A percentile compares a stretch with the other conserved stretches of the same genome.
Evolutionary conservation across 2,113 vertebrate genomes (phyloP).

Genomic region (Protobothrops flavoviridis): DNA sequence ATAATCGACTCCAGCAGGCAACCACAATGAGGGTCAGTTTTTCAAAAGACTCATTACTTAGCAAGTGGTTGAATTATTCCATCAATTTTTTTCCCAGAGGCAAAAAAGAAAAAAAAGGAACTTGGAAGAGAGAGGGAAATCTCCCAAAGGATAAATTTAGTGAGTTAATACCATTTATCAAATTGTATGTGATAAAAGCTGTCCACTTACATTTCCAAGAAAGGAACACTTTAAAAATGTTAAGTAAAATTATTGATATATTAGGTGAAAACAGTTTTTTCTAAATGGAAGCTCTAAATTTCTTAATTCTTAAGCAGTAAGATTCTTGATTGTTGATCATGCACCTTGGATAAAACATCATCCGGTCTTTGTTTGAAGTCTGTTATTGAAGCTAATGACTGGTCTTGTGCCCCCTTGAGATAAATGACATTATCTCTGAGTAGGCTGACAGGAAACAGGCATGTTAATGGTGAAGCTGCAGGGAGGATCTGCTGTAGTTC

Average conservation of each 20-base stretch:
- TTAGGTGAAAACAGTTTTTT: slow-evolving; percentile 42
- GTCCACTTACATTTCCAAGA: slow-evolving; percentile 44
- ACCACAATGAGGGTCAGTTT: slow-evolving; percentile 60
- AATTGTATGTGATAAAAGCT: slow-evolving; percentile 58
- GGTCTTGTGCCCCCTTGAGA: slow-evolving; percentile 79
- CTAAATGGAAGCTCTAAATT: slow-evolving; percentile 51
- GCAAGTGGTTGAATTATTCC: slow-evolving; percentile 63
- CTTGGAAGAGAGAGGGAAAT: neutral
- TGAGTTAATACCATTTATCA: slow-evolving; percentile 58
- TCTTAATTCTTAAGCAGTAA: slow-evolving; percentile 57
- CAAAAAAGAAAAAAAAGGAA: neutral
- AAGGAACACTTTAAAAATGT: slow-evolving; percentile 28
- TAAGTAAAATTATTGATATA: slow-evolving; percentile 36
- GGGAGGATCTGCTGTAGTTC: slow-evolving; percentile 74
- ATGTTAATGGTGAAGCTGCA: slow-evolving; percentile 80
- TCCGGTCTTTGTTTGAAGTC: slow-evolving; percentile 80
- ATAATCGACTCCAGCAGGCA: slow-evolving; percentile 62
- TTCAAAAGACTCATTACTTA: slow-evolving; percentile 65
- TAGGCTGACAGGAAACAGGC: slow-evolving; percentile 86
- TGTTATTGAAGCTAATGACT: slow-evolving; percentile 83
- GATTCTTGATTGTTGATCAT: slow-evolving; percentile 61
- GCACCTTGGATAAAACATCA: slow-evolving; percentile 72
- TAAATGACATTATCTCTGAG: slow-evolving; percentile 87
- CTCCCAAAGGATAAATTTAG: slow-evolving; percentile 48
- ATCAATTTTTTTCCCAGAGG: slow-evolving; percentile 49